Evolutionary conservation across 2,113 vertebrate genomes (phyloP), one percentile per base, ranked within the genome.

Genomic region (Chiloscyllium plagiosum): DNA sequence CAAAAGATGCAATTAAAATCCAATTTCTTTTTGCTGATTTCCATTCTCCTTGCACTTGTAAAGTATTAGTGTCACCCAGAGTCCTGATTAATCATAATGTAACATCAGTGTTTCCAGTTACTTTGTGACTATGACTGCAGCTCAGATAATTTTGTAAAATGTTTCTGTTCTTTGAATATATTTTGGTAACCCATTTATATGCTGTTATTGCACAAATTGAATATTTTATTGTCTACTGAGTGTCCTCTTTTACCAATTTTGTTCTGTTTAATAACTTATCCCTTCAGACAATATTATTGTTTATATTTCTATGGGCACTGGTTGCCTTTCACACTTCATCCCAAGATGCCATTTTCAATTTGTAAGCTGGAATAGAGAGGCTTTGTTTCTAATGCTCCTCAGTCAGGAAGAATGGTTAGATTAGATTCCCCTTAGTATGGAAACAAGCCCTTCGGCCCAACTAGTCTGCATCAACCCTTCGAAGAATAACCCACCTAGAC

Each of bases 1-100:
- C 42, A 76, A 95, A 52, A 95, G 24, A 72, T 95, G 94, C 24
- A 95, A 72, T 95, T 95, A 72, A 95, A 95, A 95, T 76, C 69
- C 65, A 19, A 47, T 76, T 50, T 72, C 29, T 95, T 52, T 72
- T 69, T 95, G 66, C 42, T 95, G 42, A 95, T 95, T 94, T 72
- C 42, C 72, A 50, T 70, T 95, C 93, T 52, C 47, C 42, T 72
- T 37, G 66, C 68, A 70, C 47, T 95, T 72, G 69, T 95, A 52
- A 26, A 72, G 4, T 72, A 52, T 95, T 95, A 72, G 68, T 95
- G 26, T 33, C 61, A 93, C 22, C 56, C n/a, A 52, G 56, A 93
- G 33, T 7, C 61, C 65, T 68, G 56, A 93, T 93, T 93, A 93
- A 93, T 93, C 89, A 93, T 66, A 66, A 66, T 93, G 24, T 68